These are phyloP conservation scores for Dreissena polymorpha DNA, from an alignment of 1,140 invertebrate genomes.

Conservation along the genomic window DNA sequence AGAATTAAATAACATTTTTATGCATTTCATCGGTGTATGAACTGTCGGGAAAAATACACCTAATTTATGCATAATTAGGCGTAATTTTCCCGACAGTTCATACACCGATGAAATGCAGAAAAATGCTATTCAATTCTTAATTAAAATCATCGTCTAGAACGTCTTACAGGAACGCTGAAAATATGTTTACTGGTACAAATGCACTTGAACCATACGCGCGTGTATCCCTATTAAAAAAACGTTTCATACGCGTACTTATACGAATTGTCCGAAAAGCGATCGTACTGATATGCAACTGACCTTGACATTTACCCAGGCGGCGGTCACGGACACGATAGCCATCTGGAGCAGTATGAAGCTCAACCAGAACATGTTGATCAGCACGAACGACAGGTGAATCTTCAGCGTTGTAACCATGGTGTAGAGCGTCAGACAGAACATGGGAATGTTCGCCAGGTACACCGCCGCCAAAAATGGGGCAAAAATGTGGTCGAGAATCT, in stretches of 20 bases:
- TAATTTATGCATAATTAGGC: too few relatives aligned
- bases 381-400: slow-evolving; percentile 12
- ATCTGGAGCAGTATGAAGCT: slow-evolving; percentile 13
- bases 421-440: slow-evolving; percentile 18
- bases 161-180: too few relatives aligned
- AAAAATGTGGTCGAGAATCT: slow-evolving; percentile 5
- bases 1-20: too few relatives aligned
- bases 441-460: slow-evolving; percentile 18
- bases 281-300: not conserved
- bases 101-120: too few relatives aligned
- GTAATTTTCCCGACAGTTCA: too few relatives aligned
- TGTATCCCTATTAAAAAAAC: not conserved
- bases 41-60: too few relatives aligned
- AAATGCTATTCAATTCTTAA: too few relatives aligned
- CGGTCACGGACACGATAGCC: not conserved
- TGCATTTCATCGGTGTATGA: too few relatives aligned
- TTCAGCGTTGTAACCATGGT: not conserved
- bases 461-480: slow-evolving; percentile 4
- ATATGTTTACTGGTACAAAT: too few relatives aligned
- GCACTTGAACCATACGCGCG: too few relatives aligned
- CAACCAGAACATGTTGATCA: slow-evolving; percentile 25
- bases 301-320: not conserved
- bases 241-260: not conserved
- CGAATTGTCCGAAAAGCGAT: too few relatives aligned
- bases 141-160: too few relatives aligned